A percentile compares a stretch with the other conserved stretches of the same genome.
Conservation (phyloP, 2,888 invertebrate genomes). For the Galeruca laticollis region DNA sequence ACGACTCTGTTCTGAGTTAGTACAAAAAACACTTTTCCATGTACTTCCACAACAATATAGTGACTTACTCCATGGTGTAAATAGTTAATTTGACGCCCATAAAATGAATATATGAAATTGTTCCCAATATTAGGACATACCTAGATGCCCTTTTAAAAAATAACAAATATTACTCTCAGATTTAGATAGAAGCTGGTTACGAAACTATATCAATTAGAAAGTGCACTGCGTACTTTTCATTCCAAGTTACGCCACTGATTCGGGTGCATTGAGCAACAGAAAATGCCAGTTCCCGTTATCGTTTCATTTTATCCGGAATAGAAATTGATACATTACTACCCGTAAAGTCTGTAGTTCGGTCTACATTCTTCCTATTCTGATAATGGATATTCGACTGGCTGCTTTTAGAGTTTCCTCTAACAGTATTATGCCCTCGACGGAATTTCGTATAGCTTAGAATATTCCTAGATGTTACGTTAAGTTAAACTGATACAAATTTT, state of each 20-base stretch:
- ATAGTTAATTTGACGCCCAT: too few relatives aligned
- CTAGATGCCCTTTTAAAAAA: too few relatives aligned
- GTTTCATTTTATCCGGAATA: conserved; percentile 1
- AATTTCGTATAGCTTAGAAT: neutral
- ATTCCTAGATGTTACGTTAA: neutral
- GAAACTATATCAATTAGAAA: too few relatives aligned
- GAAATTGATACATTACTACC: conserved; percentile 8
- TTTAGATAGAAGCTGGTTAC: too few relatives aligned
- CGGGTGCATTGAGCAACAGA: neutral
- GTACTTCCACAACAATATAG: too few relatives aligned
- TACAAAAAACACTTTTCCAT: too few relatives aligned
- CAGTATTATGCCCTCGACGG: neutral
- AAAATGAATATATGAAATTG: too few relatives aligned
- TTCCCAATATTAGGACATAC: too few relatives aligned
- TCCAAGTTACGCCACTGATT: neutral
- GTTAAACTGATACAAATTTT: neutral
- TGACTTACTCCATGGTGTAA: too few relatives aligned
- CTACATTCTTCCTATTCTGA: conserved; percentile 9
- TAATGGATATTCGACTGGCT: conserved; percentile 7
- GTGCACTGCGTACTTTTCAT: too few relatives aligned
- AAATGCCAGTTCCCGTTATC: conserved; percentile 10
- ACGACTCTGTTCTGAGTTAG: too few relatives aligned
- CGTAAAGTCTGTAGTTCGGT: conserved; percentile 5
- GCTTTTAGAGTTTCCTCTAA: conserved; percentile 1
- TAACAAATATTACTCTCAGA: too few relatives aligned